Base-by-base conservation (phyloP, 2,113 vertebrate species). In the Rhinopomastus cyanomelas region DNA sequence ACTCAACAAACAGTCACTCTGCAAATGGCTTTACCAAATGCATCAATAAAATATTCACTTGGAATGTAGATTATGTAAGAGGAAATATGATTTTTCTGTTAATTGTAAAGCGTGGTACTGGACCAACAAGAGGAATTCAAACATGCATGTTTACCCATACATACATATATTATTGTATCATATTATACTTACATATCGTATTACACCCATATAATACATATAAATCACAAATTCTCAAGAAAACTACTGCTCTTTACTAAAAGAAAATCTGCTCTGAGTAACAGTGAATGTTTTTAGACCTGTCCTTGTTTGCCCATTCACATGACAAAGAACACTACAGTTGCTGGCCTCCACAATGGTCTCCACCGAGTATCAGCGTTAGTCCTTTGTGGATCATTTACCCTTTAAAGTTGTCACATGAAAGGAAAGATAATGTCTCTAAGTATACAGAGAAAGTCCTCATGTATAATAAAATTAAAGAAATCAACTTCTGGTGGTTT, bases 371-470 rank as follows among this genome's bases (percentile, higher is more conserved):
- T 92, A 82, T 93, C 85, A 87, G 82, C 55, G 78, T 95, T 94
- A 94, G 86, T 73, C 88, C 78, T 96, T 95, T 66, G 90, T 92
- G 77, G 67, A 93, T 92, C 77, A 96, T 79, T 78, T 95, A 85
- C 56, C 79, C 85, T 94, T 92, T 89, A 81, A 82, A 92, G 82
- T 87, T 92, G 92, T 64, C 79, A 92, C 9, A 22, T 15, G 6
- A 94, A 95, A 96, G 57, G 61, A 90, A 92, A 96, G 95, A 94
- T 81, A 93, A 32, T 16, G 23, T 89, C 76, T 81, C 60, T 62
- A 85, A 90, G 71, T 42, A 93, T 17, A 93, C 81, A 93, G 59
- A 92, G 46, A 53, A 92, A 95, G n/a, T n/a, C n/a, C n/a, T n/a
- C n/a, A n/a, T n/a, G n/a, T n/a, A n/a, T n/a, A n/a, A n/a, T n/a